Base-by-base conservation (phyloP, 2,888 invertebrate species). In the Tethea ocularis region DNA sequence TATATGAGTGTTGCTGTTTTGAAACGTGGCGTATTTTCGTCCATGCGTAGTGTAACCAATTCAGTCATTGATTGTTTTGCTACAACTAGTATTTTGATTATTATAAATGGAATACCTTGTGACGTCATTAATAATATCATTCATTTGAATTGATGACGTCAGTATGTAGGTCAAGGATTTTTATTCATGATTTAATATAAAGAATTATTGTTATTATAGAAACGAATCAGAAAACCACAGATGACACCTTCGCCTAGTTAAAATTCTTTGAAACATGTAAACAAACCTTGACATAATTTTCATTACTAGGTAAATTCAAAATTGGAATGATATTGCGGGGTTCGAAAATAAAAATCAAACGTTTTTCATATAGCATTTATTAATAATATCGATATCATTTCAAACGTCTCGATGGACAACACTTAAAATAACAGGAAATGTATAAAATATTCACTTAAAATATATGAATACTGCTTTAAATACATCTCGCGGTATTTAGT, bases 21-120 rank as follows among this genome's bases (percentile, higher is more conserved):
- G 68, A 67, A 68, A 69, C 66, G 63, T 63, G 58, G 29, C 62
- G 58, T 71, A 74, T 75, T 74, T 78, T 68, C 24, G 62, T 69
- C 64, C 71, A 68, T 66, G 60, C 64, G 69, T 76, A 72, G 54
- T 22, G 20, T 17, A 17, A 20, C 23, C 33, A 20, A 20, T 36
- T 54, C 22, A 33, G 20, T 54, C 0, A 38, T 36, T n/a, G n/a
- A n/a, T n/a, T 10, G 10, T 20, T 3, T 10, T 2, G 6, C 41
- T 1, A 4, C 41, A 38, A 7, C 3, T 41, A n/a, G n/a, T n/a
- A n/a, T 41, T 41, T 17, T 46, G n/a, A 46, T 20, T n/a, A 17
- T 17, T 17, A 46, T 1, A 1, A 41, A 17, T 46, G 20, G 3
- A 46, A 20, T 13, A 20, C 20, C 3, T 41, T 17, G 17, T 20